phyloP scores from a whole-genome alignment of 1,140 invertebrate species.

The Luehdorfia chinensis region DNA sequence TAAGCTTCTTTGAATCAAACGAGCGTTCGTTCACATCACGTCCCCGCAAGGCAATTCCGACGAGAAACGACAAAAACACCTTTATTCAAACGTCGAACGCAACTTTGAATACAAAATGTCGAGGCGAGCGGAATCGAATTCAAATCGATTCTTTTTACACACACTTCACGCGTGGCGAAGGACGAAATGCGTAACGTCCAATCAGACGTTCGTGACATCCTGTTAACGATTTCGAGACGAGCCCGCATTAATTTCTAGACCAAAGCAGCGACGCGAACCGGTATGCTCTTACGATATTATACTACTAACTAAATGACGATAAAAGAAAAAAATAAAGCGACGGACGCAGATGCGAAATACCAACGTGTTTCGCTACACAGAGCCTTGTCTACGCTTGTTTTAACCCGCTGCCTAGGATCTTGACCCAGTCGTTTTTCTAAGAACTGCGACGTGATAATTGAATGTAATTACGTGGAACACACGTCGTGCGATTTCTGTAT shows the following conservation, averaged over 20 bases:
- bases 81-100: constrained; percentile 50
- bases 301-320: no score
- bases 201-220: constrained; percentile 47
- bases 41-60: constrained; percentile 56
- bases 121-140: constrained; percentile 47
- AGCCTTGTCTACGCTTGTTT: constrained; percentile 5
- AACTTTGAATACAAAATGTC: constrained; percentile 53
- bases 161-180: constrained; percentile 49
- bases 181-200: constrained; percentile 55
- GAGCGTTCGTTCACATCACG: constrained; percentile 49
- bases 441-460: constrained; percentile 4
- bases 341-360: constrained; percentile 16
- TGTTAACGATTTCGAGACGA: constrained; percentile 27
- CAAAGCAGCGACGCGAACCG: background rate
- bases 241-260: constrained; percentile 15
- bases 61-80: constrained; percentile 59
- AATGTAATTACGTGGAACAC: background rate
- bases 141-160: constrained; percentile 49
- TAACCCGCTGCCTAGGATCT: constrained; percentile 7
- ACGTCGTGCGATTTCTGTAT: no score
- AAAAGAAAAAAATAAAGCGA: constrained; percentile 1
- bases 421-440: constrained; percentile 12
- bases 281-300: no score
- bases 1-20: constrained; percentile 13
- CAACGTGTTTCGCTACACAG: background rate